A percentile compares a stretch with the other conserved stretches of the same genome.
These are phyloP conservation scores for Thamnophis sirtalis DNA, from an alignment of 2,113 vertebrate genomes.

Conservation along the genomic window DNA sequence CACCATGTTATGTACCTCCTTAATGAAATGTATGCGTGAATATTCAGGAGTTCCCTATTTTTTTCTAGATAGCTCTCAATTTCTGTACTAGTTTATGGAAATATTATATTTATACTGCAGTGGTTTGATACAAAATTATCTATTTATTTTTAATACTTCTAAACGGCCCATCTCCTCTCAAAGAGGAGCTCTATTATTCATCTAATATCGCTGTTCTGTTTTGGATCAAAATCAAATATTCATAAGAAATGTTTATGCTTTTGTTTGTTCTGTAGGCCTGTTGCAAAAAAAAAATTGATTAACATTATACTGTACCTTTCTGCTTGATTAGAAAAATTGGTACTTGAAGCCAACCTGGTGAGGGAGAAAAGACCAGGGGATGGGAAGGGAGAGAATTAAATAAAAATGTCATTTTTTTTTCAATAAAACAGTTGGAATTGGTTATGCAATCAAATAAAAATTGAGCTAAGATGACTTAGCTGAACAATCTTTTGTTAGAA, in stretches of 20 bases:
- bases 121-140: background rate
- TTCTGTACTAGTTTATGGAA: background rate
- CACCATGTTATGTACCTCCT: background rate
- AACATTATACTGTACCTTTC: conserved; percentile 81
- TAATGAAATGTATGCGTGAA: background rate
- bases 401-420: conserved; percentile 16
- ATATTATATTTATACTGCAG: background rate
- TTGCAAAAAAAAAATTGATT: background rate
- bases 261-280: background rate
- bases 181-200: background rate
- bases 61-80: background rate
- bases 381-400: conserved; percentile 36
- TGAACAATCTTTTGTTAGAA: background rate
- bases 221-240: background rate
- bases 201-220: background rate
- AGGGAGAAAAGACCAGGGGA: conserved; percentile 18
- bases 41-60: background rate
- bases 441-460: background rate
- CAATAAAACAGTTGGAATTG: conserved; percentile 10
- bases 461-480: conserved; percentile 4
- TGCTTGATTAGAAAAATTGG: conserved; percentile 92
- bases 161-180: background rate
- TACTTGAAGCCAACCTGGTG: conserved; percentile 90
- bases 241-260: background rate
- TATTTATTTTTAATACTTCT: background rate